phyloP scores from a whole-genome alignment of 37 sponge, comb jelly and placozoan genomes.

The Spongia lamella region DNA sequence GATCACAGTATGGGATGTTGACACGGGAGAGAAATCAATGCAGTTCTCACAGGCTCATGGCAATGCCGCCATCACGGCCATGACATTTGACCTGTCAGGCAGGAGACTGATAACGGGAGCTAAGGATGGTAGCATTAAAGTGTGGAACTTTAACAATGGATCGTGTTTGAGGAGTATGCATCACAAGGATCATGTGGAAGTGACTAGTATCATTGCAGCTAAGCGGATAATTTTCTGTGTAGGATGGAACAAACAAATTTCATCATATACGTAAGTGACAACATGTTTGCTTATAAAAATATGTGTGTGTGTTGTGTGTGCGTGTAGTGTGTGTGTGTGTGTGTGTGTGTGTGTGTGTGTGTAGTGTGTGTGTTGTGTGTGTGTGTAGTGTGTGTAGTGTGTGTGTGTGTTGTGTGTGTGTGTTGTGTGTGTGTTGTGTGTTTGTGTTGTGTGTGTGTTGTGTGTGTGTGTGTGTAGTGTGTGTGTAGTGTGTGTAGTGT shows the following conservation, averaged over 20 bases:
- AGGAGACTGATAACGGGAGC: constrained; percentile 86
- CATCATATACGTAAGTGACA: constrained; percentile 32
- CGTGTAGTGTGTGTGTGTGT: too few species aligned
- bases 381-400: too few species aligned
- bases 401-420: too few species aligned
- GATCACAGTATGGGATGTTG: constrained; percentile 92
- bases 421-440: too few species aligned
- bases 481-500: too few species aligned
- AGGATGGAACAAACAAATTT: constrained; percentile 57
- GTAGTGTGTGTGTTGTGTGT: too few species aligned
- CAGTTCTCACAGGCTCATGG: constrained; percentile 89
- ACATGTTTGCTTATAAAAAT: background rate
- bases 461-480: too few species aligned
- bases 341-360: too few species aligned
- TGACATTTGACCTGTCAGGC: constrained; percentile 86
- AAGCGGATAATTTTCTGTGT: constrained; percentile 46
- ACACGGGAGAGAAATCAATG: constrained; percentile 88
- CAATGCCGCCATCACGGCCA: constrained; percentile 88
- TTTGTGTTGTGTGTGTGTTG: too few species aligned
- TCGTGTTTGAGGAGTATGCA: constrained; percentile 76
- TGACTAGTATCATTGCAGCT: constrained; percentile 50
- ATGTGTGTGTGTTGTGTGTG: too few species aligned
- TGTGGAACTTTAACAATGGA: constrained; percentile 98
- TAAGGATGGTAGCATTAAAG: constrained; percentile 86
- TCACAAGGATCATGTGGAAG: constrained; percentile 53